A percentile compares a stretch with the other conserved stretches of the same genome.
Conservation (phyloP, 2,113 vertebrate genomes). For the Xyliphius kryptos region DNA sequence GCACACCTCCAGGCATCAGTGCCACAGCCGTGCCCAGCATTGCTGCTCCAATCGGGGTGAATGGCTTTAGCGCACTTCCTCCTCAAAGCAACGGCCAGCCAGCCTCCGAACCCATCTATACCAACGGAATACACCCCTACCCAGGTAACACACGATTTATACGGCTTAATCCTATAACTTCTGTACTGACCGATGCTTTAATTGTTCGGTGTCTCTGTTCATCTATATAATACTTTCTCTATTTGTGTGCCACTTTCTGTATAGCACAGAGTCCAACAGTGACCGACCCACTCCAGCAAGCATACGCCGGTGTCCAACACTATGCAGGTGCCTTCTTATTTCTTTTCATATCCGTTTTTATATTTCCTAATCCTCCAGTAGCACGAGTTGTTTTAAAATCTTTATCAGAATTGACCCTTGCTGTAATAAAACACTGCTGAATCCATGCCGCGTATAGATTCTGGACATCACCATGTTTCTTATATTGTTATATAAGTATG, state of each 20-base stretch:
- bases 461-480: no score
- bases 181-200: no score
- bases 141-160: conserved; percentile 77
- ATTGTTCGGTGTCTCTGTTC: no score
- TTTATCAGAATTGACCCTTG: no score
- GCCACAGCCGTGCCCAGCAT: conserved; percentile 83
- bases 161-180: no score
- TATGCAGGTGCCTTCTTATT: conserved; percentile 82
- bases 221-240: no score
- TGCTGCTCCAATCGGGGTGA: conserved; percentile 82
- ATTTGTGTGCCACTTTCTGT: no score
- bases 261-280: conserved; percentile 91
- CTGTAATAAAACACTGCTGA: no score
- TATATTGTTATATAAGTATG: no score
- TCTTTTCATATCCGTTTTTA: conserved; percentile 30
- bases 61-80: conserved; percentile 85
- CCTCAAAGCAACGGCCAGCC: conserved; percentile 90
- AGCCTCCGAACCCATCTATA: conserved; percentile 85
- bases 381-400: no score
- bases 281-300: conserved; percentile 91
- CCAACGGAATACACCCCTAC: conserved; percentile 93
- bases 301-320: conserved; percentile 93
- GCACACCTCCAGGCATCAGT: conserved; percentile 81
- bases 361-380: no score
- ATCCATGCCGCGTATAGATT: no score